Evolutionary conservation across 2,888 invertebrate species (phyloP).

Genomic region (Caenorhabditis sp.): DNA sequence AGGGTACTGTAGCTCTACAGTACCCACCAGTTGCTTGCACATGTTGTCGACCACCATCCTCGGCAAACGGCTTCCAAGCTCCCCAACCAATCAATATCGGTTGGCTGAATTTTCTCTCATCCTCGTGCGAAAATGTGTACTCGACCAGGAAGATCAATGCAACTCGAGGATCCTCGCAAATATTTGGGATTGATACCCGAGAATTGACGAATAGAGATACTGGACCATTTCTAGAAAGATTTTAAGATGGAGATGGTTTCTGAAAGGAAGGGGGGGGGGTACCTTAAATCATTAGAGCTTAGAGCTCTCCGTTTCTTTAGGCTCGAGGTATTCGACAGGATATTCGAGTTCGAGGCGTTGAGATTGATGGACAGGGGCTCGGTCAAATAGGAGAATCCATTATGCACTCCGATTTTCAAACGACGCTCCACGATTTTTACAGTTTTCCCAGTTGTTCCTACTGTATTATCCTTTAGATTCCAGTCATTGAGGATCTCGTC

Average conservation of each 20-base stretch:
- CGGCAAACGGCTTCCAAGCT: constrained; percentile 72
- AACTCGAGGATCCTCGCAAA: constrained; percentile 42
- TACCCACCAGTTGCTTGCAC: not conserved
- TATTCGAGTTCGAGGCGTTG: not conserved
- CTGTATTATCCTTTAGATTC: not conserved
- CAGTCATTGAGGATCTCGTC: constrained; percentile 21
- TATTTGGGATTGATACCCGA: constrained; percentile 36
- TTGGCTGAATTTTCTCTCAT: constrained; percentile 25
- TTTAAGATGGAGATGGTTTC: too few species aligned
- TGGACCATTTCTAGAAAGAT: constrained; percentile 33
- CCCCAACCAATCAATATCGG: constrained; percentile 72
- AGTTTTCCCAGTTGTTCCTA: not conserved
- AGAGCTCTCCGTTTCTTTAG: constrained; percentile 19
- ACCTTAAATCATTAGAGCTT: constrained; percentile 35
- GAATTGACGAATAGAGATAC: constrained; percentile 35
- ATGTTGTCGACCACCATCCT: constrained; percentile 41
- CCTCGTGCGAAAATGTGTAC: constrained; percentile 42
- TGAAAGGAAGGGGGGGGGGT: too few species aligned
- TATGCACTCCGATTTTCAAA: constrained; percentile 74
- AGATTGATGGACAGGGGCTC: constrained; percentile 73
- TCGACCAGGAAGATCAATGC: constrained; percentile 67
- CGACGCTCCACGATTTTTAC: constrained; percentile 55
- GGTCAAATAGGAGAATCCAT: constrained; percentile 73
- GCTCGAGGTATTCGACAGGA: constrained; percentile 4
- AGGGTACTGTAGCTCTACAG: too few species aligned